These are phyloP conservation scores for Meteorus colon DNA, from an alignment of 2,888 invertebrate species.

Conservation along the genomic window DNA sequence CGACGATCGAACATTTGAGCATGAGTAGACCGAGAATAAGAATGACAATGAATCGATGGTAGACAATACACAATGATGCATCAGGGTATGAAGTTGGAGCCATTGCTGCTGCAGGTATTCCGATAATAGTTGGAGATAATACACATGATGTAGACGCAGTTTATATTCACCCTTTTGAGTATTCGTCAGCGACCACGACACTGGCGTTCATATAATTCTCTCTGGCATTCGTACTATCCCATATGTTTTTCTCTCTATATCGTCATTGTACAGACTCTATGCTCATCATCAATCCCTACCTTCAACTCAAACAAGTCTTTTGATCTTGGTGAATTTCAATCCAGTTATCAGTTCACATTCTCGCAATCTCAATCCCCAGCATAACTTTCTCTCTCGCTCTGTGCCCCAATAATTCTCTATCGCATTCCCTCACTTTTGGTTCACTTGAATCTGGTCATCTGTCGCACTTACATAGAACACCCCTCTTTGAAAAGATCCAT, in stretches of 20 bases:
- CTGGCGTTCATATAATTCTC: neutral
- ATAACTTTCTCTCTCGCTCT: slow-evolving; percentile 2
- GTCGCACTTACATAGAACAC: neutral
- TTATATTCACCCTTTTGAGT: slow-evolving; percentile 57
- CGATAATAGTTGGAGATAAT: slow-evolving; percentile 56
- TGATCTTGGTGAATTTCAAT: slow-evolving; percentile 71
- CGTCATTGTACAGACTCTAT: neutral
- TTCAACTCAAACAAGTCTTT: slow-evolving; percentile 61
- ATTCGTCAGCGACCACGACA: slow-evolving; percentile 32
- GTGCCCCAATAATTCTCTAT: neutral
- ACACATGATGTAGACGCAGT: slow-evolving; percentile 56
- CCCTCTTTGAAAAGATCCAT: slow-evolving; percentile 49
- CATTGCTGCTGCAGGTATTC: neutral
- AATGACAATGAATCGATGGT: neutral
- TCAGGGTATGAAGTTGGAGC: neutral
- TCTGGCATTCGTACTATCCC: no score
- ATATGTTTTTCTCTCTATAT: slow-evolving; percentile 31
- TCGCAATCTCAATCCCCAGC: slow-evolving; percentile 33
- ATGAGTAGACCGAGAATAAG: neutral
- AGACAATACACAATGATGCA: slow-evolving; percentile 1
- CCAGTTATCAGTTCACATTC: slow-evolving; percentile 62
- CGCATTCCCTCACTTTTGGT: slow-evolving; percentile 7
- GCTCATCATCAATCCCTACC: neutral
- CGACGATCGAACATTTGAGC: slow-evolving; percentile 14
- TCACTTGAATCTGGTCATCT: slow-evolving; percentile 22